Base-by-base conservation (phyloP, 1,140 invertebrate genomes). In the Babylonia areolata region DNA sequence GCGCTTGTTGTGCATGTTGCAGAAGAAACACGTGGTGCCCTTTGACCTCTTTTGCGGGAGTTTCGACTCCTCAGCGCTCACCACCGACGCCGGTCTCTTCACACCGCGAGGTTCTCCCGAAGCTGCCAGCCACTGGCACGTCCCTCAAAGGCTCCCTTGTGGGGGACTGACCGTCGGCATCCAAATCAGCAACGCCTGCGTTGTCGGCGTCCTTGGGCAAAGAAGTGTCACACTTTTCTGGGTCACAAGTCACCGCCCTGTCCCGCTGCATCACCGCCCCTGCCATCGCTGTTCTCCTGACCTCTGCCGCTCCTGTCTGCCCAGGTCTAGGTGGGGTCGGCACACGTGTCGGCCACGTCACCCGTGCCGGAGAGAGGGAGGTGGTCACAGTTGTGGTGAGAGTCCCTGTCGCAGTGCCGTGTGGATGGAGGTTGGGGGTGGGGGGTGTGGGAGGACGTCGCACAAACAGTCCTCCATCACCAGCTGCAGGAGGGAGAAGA, bases 391-490 rank as follows among this genome's bases (percentile, higher is more conserved):
- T 64, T n/a, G n/a, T n/a, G n/a, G 58, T 23, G 23, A 12, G 15
- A 64, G 28, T n/a, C 58, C 75, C 1, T 77, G 12, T 5, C 6
- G 33, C 37, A 77, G 75, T n/a, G n/a, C n/a, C 6, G 33, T 77
- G 3, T 0, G 35, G 15, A 80, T 23, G 42, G 42, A 54, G 28
- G n/a, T n/a, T n/a, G n/a, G n/a, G n/a, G n/a, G n/a, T n/a, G n/a
- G n/a, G n/a, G n/a, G n/a, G n/a, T n/a, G n/a, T n/a, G 82, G 82
- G 2, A 58, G 64, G 37, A 12, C 46, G 39, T 75, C 40, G n/a
- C 82, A 84, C 82, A 84, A 42, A 40, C 82, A 84, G 64, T 84
- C 82, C 69, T 84, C 82, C 40, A 84, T 71, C 35, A 75, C 82
- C 15, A 40, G 58, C 69, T 84, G 64, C 0, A 84, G 82, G 3